phyloP scores from a whole-genome alignment of 2,113 vertebrate genomes.

The Progne subis region DNA sequence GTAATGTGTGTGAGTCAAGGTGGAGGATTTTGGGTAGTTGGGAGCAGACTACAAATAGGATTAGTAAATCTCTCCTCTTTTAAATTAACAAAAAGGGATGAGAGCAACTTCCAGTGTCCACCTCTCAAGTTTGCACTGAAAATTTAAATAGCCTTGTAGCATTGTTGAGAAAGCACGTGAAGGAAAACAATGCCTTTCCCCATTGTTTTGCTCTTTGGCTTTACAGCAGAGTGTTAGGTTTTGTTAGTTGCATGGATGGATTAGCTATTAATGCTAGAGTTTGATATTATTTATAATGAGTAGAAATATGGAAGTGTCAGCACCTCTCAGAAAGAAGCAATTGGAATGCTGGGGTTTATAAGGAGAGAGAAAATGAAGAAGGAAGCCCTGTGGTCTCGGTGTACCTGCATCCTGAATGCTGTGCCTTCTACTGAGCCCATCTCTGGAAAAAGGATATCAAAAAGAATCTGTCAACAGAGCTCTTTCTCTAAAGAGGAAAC shows the following conservation, averaged over 20 bases:
- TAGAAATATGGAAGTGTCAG: not conserved
- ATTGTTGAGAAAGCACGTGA: not conserved
- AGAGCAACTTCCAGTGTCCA: not conserved
- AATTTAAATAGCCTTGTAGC: not conserved
- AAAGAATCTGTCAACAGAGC: not conserved
- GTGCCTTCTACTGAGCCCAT: not conserved
- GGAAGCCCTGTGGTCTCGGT: not conserved
- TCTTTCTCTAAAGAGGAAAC: not conserved
- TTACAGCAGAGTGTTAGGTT: not conserved
- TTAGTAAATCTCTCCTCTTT: not conserved
- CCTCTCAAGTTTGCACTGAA: not conserved
- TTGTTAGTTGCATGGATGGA: not conserved
- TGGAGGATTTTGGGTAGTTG: too few species aligned
- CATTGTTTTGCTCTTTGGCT: not conserved
- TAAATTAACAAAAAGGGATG: not conserved
- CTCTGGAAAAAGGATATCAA: not conserved
- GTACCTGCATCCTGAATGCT: not conserved
- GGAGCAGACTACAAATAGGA: not conserved
- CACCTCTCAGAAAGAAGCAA: not conserved
- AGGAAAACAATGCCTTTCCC: not conserved
- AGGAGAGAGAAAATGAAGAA: not conserved
- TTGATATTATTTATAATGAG: not conserved
- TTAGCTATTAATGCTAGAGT: not conserved
- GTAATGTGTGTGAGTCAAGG: too few species aligned
- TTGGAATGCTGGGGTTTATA: not conserved